phyloP scores from a whole-genome alignment of 1,140 invertebrate genomes.

The Dysdera silvatica region DNA sequence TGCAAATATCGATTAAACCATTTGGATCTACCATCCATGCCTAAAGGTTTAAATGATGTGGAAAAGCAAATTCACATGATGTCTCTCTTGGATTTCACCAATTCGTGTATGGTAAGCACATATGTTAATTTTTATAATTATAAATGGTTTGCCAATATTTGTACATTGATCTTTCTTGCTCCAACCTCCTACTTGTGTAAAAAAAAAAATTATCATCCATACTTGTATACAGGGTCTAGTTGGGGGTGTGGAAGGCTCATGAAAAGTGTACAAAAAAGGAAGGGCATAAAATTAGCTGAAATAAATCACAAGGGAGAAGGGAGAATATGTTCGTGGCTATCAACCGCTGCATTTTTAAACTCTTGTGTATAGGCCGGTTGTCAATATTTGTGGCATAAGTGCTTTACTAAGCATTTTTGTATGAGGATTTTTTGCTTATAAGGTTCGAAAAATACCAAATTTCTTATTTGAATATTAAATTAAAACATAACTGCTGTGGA shows the following conservation, averaged over 20 bases:
- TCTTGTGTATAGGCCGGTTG: no score
- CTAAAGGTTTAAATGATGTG: conserved; percentile 49
- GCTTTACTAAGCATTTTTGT: no score
- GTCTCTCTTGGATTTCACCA: conserved; percentile 59
- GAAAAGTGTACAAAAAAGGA: no score
- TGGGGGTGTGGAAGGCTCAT: no score
- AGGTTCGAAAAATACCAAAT: no score
- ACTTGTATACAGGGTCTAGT: not conserved
- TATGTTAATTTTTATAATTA: not conserved
- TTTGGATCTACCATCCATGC: conserved; percentile 54
- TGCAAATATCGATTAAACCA: conserved; percentile 54
- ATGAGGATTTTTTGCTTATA: no score
- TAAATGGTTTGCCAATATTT: not conserved
- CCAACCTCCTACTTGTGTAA: not conserved
- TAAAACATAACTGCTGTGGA: conserved; percentile 2
- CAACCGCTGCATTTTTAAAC: no score
- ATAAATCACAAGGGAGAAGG: no score
- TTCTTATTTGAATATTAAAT: not conserved
- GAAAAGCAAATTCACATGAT: conserved; percentile 57
- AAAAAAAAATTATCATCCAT: not conserved
- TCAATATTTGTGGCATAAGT: no score
- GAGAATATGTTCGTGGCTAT: no score
- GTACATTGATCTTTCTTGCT: not conserved
- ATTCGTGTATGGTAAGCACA: conserved; percentile 45
- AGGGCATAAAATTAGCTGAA: no score